Evolutionary conservation across 2,797 vertebrate species (phyloP).

Genomic region (Ptychadena robeensis): DNA sequence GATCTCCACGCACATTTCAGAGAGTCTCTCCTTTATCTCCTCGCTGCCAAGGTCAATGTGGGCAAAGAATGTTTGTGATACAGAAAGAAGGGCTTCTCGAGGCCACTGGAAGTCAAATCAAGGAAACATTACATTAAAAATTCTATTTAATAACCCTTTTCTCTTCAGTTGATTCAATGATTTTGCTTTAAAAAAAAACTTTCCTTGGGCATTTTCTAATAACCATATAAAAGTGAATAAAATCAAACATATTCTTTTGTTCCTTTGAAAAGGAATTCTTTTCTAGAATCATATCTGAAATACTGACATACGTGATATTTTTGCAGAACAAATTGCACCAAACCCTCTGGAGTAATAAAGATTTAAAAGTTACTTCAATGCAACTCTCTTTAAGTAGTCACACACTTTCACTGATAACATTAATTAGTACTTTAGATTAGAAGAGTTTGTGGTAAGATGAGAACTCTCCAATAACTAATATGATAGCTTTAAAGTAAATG

Average conservation of each 20-base stretch:
- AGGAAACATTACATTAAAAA: background rate
- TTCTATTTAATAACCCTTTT: background rate
- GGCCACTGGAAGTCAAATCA: slow-evolving; percentile 76
- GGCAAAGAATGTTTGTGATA: slow-evolving; percentile 82
- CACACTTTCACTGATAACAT: background rate
- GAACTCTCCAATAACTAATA: background rate
- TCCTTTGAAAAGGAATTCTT: background rate
- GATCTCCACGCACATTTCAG: slow-evolving; percentile 85
- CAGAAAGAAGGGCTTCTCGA: slow-evolving; percentile 83
- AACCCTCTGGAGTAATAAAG: background rate
- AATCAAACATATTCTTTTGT: slow-evolving; percentile 20
- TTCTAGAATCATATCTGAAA: background rate
- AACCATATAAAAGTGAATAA: slow-evolving; percentile 30
- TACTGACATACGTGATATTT: slow-evolving; percentile 14
- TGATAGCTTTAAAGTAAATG: background rate
- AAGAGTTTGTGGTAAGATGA: background rate
- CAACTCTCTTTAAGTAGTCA: background rate
- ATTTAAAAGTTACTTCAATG: slow-evolving; percentile 7
- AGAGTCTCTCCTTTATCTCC: slow-evolving; percentile 78
- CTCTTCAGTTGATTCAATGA: background rate
- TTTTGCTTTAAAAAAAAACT: slow-evolving; percentile 13
- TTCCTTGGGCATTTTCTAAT: slow-evolving; percentile 26
- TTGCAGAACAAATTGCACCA: background rate
- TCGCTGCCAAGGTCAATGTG: slow-evolving; percentile 77
- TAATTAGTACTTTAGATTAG: background rate